Evolutionary conservation across 1,140 invertebrate species (phyloP).

Genomic region (Ceratitis capitata): DNA sequence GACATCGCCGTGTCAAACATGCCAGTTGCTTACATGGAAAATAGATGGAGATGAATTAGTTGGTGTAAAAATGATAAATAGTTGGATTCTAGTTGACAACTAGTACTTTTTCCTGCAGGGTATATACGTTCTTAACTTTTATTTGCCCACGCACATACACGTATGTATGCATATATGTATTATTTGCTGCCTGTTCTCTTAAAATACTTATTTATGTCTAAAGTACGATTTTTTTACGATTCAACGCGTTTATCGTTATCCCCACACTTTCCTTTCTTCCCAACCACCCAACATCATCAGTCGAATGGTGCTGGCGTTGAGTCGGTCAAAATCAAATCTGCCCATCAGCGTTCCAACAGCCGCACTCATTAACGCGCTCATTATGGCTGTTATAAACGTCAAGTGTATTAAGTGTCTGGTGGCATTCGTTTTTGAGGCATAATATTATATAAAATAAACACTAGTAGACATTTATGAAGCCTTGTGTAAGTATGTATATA

Average conservation of each 20-base stretch:
- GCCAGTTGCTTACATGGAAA: too few species aligned
- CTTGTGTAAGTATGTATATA: not conserved
- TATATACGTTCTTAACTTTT: too few species aligned
- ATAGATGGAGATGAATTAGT: too few species aligned
- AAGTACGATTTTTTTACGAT: not conserved
- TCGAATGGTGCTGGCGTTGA: too few species aligned
- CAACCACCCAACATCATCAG: not conserved
- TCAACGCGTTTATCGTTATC: not conserved
- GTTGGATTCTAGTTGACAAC: too few species aligned
- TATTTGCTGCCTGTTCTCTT: too few species aligned
- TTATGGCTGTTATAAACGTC: not conserved
- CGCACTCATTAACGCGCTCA: not conserved
- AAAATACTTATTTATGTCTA: not conserved
- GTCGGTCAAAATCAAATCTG: not conserved
- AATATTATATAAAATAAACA: not conserved
- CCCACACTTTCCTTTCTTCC: too few species aligned
- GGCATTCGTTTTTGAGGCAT: not conserved
- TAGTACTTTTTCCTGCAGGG: too few species aligned
- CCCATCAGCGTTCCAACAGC: not conserved
- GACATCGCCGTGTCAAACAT: too few species aligned
- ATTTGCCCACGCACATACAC: not conserved
- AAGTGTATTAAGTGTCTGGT: slow-evolving; percentile 3
- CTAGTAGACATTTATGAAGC: not conserved
- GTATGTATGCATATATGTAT: not conserved
- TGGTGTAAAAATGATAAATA: too few species aligned